Base-by-base conservation (phyloP, 2,797 vertebrate species). In the Threskiornis aethiopicus region DNA sequence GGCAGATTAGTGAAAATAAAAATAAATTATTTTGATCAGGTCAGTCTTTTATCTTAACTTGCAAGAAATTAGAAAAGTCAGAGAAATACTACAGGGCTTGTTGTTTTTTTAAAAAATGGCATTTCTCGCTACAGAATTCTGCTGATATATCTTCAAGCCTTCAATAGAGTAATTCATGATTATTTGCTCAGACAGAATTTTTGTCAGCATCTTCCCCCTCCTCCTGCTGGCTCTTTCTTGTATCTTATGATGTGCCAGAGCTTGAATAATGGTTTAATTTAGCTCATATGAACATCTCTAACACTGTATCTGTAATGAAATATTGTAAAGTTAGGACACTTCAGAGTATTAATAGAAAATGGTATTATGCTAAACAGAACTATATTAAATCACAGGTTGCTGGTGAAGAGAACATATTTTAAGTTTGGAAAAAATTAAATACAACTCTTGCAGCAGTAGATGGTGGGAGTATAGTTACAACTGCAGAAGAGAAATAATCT, bases 181-280 rank as follows among this genome's bases (percentile, higher is more conserved):
- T 19, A 86, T 91, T 84, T 93, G 4, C 52, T 94, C n/a, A 77
- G 44, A 77, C 29, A 57, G n/a, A 90, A 59, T 67, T 93, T 92
- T 93, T 92, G 71, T 93, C 75, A 93, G 75, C 71, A 89, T 64
- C 62, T 89, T 86, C 44, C 77, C 91, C 25, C 35, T 82, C 49
- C 61, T 89, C 29, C 54, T 90, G 12, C 78, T 92, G 75, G 24
- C 64, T 90, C 52, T 57, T 64, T 90, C 31, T 92, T 78, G 31
- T 69, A 67, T 90, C 86, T 96, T 82, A 44, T 2, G 9, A 81
- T 1, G 2, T 64, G 39, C 84, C 78, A 83, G 44, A 78, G 51
- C 61, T 90, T 93, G 92, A 94, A 75, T 71, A 93, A 96, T 83
- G 41, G 41, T 71, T 96, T 94, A 85, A 87, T 96, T 96, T 94